Base-by-base conservation (phyloP, 2,113 vertebrate species). In the Macaca nemestrina region DNA sequence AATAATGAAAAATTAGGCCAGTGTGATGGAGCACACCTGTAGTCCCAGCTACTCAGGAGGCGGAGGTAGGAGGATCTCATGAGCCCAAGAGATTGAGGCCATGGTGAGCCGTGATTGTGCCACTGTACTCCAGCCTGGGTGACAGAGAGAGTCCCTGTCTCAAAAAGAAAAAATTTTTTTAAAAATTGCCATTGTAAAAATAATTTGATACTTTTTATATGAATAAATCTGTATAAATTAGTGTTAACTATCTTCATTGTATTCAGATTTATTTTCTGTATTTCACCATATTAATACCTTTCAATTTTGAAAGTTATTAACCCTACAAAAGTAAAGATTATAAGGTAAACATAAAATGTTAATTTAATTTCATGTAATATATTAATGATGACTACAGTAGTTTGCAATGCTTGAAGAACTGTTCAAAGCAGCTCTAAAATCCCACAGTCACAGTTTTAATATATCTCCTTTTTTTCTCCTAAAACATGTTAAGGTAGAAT, bases 281-380 rank as follows among this genome's bases (percentile, higher is more conserved):
- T 83, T 52, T 64, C 20, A 92, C 43, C 22, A 92, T 50, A 87
- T 55, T 80, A 73, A 38, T 57, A 13, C 12, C 0, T 93, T 87
- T 78, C 70, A 45, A 59, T 67, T 88, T 85, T 78, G 5, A 48
- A 89, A 81, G 30, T 57, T 78, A 52, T 64, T 79, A 43, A 79
- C 0, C 27, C 11, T 59, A 88, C 6, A 78, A 61, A 81, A 89
- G 27, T 48, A 68, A 75, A 95, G 12, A 14, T 50, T 32, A 92
- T n/a, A 30, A 8, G 16, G 85, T 80, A 93, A 97, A 94, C 72
- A 79, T 78, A 18, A 83, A 91, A 90, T 68, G 5, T 90, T 73
- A 93, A 68, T 48, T 86, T 82, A 61, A 50, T 92, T 8, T 88
- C 1, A 92, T 61, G 5, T 80, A 43, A n/a, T 14, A 48, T 48